These are phyloP conservation scores for Monomorium pharaonis DNA, from an alignment of 1,140 invertebrate species.

Conservation along the genomic window DNA sequence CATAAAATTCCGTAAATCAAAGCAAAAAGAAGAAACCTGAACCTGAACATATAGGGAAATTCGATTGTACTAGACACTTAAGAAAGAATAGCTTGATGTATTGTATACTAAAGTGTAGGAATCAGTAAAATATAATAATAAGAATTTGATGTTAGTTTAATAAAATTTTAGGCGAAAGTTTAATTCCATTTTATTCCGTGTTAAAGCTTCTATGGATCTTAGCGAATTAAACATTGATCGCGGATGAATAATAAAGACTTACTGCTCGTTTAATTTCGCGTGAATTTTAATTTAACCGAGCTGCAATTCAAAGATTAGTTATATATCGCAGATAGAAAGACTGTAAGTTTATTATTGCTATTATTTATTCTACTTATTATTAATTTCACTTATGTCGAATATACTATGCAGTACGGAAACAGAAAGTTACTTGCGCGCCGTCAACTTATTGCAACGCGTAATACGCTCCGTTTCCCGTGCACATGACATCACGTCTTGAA, in stretches of 20 bases:
- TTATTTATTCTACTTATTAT: no score
- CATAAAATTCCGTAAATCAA: background rate
- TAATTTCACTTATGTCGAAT: background rate
- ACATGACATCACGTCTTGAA: constrained; percentile 55
- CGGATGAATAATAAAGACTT: background rate
- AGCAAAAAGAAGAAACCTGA: background rate
- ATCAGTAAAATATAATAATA: background rate
- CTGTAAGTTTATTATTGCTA: background rate
- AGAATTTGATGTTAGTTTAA: background rate
- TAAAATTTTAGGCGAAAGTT: background rate
- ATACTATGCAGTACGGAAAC: constrained; percentile 10
- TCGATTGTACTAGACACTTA: background rate
- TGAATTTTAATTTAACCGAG: background rate
- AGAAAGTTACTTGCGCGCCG: constrained; percentile 24
- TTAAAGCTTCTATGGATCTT: background rate
- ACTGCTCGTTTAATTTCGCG: background rate
- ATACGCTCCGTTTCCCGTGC: constrained; percentile 45
- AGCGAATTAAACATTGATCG: background rate
- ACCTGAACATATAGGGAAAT: background rate
- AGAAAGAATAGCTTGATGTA: background rate
- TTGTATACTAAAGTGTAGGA: background rate
- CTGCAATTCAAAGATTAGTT: background rate
- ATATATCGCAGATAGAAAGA: background rate
- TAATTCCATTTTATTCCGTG: background rate
- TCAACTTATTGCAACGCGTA: constrained; percentile 1